Percentiles rank a stretch among this genome's conserved stretches.
These are phyloP conservation scores for Morinoia aosen DNA, from an alignment of 2,888 invertebrate genomes.

Conservation along the genomic window DNA sequence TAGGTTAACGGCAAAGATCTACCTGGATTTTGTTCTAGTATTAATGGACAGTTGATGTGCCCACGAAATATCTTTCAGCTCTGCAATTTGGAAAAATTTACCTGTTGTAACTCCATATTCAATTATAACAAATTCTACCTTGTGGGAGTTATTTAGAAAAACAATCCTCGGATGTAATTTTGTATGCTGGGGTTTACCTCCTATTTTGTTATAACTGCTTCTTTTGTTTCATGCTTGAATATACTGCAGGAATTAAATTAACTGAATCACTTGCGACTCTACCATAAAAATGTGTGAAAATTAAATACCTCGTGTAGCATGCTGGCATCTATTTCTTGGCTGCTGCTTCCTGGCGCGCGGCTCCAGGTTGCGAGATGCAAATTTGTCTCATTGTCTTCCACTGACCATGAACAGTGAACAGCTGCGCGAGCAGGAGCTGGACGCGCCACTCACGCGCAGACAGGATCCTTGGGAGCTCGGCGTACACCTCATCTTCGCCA, in stretches of 20 bases:
- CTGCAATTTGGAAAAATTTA: neutral
- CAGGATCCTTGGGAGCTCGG: neutral
- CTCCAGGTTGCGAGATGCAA: neutral
- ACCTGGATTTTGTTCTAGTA: no score
- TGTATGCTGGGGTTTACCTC: no score
- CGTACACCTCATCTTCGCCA: neutral
- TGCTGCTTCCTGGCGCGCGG: neutral
- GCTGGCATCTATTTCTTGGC: neutral
- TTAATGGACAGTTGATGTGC: neutral
- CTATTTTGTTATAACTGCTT: neutral
- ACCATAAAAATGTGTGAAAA: no score
- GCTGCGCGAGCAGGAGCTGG: neutral
- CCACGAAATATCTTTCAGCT: neutral
- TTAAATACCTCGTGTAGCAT: neutral
- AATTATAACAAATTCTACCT: neutral
- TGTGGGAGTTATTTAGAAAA: neutral
- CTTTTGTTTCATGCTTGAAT: neutral
- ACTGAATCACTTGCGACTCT: neutral
- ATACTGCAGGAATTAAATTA: neutral
- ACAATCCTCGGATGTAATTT: neutral
- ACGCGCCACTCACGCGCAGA: neutral
- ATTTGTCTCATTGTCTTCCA: neutral
- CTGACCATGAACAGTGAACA: conserved; percentile 4
- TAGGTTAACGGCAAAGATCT: no score
- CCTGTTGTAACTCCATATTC: neutral